Conservation (phyloP, 2,113 vertebrate species). For the Ailuropoda melanoleuca region DNA sequence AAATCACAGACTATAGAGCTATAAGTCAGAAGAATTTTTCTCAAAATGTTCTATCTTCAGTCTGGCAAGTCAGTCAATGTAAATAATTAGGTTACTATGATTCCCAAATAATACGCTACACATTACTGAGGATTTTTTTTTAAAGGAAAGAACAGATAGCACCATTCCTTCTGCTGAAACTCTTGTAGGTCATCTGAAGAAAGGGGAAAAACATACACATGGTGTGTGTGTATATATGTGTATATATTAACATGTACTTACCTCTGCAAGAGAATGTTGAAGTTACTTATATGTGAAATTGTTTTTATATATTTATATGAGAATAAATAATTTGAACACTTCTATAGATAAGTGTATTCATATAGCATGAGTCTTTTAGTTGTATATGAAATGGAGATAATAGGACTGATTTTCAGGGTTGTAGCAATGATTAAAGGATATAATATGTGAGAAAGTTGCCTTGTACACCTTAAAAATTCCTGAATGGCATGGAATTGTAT, state of each 20-base stretch:
- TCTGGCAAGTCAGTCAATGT: not conserved
- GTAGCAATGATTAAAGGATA: not conserved
- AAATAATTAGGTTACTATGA: constrained; percentile 3
- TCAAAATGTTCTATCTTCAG: not conserved
- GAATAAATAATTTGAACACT: constrained; percentile 1
- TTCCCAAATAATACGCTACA: not conserved
- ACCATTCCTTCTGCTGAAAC: not conserved
- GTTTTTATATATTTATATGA: not conserved
- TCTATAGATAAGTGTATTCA: not conserved
- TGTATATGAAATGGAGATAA: not conserved
- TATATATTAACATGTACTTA: not conserved
- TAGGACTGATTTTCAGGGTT: not conserved
- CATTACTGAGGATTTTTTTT: not conserved
- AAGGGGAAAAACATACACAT: not conserved
- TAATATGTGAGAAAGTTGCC: not conserved
- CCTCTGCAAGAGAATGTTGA: not conserved
- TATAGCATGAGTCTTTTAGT: not conserved
- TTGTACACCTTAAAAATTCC: not conserved
- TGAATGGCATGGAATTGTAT: not conserved
- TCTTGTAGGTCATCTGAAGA: not conserved
- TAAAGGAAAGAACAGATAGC: not conserved
- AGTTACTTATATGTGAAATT: not conserved
- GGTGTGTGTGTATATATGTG: not conserved
- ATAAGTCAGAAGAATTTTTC: not conserved
- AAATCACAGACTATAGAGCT: not conserved